Conservation (phyloP, 2,113 vertebrate species). For the Bombycilla garrulus region DNA sequence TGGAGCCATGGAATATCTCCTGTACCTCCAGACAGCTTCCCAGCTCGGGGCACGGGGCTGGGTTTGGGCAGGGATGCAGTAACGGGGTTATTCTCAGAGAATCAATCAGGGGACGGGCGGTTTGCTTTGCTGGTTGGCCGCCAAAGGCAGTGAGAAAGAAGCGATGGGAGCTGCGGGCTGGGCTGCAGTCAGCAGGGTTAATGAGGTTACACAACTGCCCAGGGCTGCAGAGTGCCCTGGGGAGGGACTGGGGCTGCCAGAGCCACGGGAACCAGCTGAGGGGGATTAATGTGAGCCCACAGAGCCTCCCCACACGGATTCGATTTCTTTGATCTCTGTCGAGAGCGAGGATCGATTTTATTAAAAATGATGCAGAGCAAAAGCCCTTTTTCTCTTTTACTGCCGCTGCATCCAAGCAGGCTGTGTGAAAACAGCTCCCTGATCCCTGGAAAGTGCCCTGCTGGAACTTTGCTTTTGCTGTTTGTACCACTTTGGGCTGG, state of each 20-base stretch:
- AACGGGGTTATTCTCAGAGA: neutral
- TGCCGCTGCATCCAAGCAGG: neutral
- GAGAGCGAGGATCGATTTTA: neutral
- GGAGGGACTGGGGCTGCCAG: neutral
- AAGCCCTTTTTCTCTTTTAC: neutral
- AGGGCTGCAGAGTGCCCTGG: neutral
- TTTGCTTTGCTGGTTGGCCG: neutral
- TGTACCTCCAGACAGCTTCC: neutral
- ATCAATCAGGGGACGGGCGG: neutral
- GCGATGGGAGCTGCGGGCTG: neutral
- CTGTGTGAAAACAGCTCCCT: neutral
- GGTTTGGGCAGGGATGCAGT: neutral
- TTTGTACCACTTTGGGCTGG: neutral
- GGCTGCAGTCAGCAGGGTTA: neutral
- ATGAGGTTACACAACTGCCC: rapidly evolving
- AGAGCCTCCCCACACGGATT: neutral
- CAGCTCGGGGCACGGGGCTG: neutral
- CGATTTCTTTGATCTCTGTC: neutral
- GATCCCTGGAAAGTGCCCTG: neutral
- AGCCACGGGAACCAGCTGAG: rapidly evolving
- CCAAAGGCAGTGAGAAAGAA: neutral
- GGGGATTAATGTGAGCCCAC: neutral
- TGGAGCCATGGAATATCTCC: rapidly evolving
- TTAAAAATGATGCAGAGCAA: neutral
- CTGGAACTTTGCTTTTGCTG: neutral